Conservation (phyloP, 2,113 vertebrate genomes). For the Pelobates fuscus region DNA sequence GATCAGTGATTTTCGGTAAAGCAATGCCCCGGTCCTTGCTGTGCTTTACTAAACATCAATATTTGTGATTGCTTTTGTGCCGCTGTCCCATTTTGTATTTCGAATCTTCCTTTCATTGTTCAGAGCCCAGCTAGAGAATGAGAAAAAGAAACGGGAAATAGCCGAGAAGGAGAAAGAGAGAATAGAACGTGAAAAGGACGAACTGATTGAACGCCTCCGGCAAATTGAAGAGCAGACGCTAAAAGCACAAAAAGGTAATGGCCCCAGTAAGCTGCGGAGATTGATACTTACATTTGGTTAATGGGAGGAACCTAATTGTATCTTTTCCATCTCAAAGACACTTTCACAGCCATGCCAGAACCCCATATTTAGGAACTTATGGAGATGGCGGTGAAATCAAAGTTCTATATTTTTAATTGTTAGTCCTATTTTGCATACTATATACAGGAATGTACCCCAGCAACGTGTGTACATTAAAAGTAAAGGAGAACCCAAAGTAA, state of each 20-base stretch:
- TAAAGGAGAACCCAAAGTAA: no score
- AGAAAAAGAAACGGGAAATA: conserved; percentile 95
- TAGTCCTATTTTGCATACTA: no score
- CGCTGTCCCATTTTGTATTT: neutral
- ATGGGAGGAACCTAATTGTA: no score
- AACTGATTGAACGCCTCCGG: conserved; percentile 86
- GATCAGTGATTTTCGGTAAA: neutral
- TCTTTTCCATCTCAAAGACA: no score
- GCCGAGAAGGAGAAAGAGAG: conserved; percentile 96
- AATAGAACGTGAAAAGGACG: conserved; percentile 95
- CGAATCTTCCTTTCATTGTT: conserved; percentile 28
- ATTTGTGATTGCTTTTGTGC: neutral
- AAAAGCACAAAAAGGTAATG: conserved; percentile 91
- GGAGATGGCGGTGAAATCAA: no score
- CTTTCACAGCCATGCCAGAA: no score
- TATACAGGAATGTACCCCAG: no score
- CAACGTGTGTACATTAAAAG: no score
- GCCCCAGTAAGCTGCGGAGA: neutral
- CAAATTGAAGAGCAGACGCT: conserved; percentile 95
- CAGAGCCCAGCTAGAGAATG: conserved; percentile 94
- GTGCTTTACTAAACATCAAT: neutral
- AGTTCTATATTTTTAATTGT: no score
- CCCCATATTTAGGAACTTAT: no score
- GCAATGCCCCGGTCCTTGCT: neutral
- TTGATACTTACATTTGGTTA: neutral